Percentiles rank a stretch among this genome's conserved stretches.
phyloP scores from a whole-genome alignment of 2,888 invertebrate species.

The Lithophane socia region DNA sequence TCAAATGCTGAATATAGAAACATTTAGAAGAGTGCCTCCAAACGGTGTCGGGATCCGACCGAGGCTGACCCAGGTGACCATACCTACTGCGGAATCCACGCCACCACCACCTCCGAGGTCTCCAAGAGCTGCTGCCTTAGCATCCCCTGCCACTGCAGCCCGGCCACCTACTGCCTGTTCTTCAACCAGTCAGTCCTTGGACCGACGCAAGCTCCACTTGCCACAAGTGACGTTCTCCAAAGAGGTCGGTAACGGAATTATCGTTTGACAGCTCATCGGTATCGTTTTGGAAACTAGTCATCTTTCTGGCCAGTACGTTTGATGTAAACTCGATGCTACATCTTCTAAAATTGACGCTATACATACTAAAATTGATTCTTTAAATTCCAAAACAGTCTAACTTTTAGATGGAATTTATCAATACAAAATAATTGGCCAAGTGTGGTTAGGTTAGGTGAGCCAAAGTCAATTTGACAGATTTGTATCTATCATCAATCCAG shows the following conservation, averaged over 20 bases:
- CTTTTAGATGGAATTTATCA: not conserved
- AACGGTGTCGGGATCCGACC: constrained; percentile 82
- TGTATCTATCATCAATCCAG: constrained; percentile 10
- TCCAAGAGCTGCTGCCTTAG: constrained; percentile 79
- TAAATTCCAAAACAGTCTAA: not conserved
- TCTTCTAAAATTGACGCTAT: not conserved
- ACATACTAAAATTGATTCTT: not conserved
- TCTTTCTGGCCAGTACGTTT: constrained; percentile 52
- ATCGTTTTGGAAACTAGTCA: constrained; percentile 72
- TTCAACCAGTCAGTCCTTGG: constrained; percentile 91
- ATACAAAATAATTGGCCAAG: not conserved
- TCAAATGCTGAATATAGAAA: constrained; percentile 93
- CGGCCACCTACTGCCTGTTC: constrained; percentile 94
- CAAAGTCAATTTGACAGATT: constrained; percentile 17
- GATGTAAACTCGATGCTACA: constrained; percentile 25
- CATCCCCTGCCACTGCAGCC: constrained; percentile 84
- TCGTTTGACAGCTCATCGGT: constrained; percentile 90
- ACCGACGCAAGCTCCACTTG: constrained; percentile 92
- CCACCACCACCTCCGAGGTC: constrained; percentile 86
- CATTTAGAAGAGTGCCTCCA: constrained; percentile 91
- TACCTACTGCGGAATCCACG: constrained; percentile 82
- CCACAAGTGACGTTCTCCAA: constrained; percentile 96
- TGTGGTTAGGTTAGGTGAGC: constrained; percentile 3
- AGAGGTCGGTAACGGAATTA: constrained; percentile 97
- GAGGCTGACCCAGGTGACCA: constrained; percentile 77